Conservation (phyloP, 2,888 invertebrate genomes). For the Iphiclides podalirius region DNA sequence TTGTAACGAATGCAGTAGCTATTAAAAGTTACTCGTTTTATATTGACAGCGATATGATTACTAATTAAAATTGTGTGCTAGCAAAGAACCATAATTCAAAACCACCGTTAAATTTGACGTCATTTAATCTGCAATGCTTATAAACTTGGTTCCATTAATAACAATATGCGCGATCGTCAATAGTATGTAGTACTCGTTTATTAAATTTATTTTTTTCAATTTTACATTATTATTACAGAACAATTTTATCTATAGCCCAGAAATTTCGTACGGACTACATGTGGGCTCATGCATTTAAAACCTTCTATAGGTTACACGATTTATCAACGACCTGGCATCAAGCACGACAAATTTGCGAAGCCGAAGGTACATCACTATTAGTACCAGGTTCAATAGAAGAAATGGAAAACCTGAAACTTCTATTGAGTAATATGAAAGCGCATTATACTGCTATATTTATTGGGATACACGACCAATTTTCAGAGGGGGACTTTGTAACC, state of each 20-base stretch:
- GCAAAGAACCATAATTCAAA: not conserved
- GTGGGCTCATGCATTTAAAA: constrained; percentile 47
- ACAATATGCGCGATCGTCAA: constrained; percentile 16
- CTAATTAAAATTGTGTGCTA: constrained; percentile 1
- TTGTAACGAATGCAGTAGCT: not conserved
- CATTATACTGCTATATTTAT: constrained; percentile 47
- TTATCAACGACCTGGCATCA: constrained; percentile 46
- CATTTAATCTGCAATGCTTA: constrained; percentile 13
- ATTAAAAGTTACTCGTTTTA: not conserved
- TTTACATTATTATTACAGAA: not conserved
- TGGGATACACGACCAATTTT: constrained; percentile 48
- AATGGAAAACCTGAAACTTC: constrained; percentile 48
- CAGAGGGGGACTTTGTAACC: constrained; percentile 46
- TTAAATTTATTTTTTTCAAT: constrained; percentile 1
- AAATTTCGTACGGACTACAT: constrained; percentile 51
- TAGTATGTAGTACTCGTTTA: no score
- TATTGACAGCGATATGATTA: not conserved
- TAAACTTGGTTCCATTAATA: constrained; percentile 8
- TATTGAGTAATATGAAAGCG: constrained; percentile 51
- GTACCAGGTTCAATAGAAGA: constrained; percentile 45
- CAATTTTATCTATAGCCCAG: constrained; percentile 35
- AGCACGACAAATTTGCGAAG: constrained; percentile 48
- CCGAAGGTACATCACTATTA: constrained; percentile 46
- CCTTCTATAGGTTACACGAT: constrained; percentile 49
- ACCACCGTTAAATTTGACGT: not conserved